Conservation (phyloP, 2,113 vertebrate species). For the Aix galericulata region DNA sequence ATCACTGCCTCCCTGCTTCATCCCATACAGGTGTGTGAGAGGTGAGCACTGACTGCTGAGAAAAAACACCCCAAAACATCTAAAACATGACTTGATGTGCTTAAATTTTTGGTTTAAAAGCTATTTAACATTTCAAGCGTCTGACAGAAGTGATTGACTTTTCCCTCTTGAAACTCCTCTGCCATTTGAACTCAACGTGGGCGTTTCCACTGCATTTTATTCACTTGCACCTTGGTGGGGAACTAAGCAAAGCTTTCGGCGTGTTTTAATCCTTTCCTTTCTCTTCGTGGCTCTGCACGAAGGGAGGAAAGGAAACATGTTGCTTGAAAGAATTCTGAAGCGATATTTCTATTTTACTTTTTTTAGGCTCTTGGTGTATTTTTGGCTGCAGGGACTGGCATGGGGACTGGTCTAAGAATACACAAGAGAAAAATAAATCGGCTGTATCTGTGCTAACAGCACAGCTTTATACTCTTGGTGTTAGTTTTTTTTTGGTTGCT, state of each 20-base stretch:
- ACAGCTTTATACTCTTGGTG: not conserved
- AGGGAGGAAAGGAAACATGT: conserved; percentile 12
- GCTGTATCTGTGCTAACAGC: not conserved
- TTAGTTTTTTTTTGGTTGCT: not conserved
- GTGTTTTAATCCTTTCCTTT: conserved; percentile 56
- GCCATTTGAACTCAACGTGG: conserved; percentile 29
- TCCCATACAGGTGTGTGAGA: not conserved
- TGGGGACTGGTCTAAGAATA: conserved; percentile 46
- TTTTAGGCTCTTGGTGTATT: conserved; percentile 64
- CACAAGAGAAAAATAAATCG: conserved; percentile 13
- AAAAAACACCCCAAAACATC: conserved; percentile 10
- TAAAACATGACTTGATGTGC: conserved; percentile 13
- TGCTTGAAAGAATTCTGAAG: conserved; percentile 56
- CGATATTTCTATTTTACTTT: conserved; percentile 60
- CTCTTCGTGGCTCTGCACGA: conserved; percentile 38
- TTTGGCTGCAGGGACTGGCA: conserved; percentile 48
- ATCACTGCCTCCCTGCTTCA: not conserved
- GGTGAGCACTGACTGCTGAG: not conserved
- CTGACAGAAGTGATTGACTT: conserved; percentile 61
- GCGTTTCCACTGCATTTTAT: conserved; percentile 37
- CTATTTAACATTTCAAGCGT: conserved; percentile 37
- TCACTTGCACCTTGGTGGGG: conserved; percentile 51
- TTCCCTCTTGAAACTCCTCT: conserved; percentile 42
- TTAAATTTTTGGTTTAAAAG: conserved; percentile 49
- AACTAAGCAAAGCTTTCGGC: conserved; percentile 39